Base-by-base conservation (phyloP, 2,797 vertebrate species). In the Tokudaia muenninki region DNA sequence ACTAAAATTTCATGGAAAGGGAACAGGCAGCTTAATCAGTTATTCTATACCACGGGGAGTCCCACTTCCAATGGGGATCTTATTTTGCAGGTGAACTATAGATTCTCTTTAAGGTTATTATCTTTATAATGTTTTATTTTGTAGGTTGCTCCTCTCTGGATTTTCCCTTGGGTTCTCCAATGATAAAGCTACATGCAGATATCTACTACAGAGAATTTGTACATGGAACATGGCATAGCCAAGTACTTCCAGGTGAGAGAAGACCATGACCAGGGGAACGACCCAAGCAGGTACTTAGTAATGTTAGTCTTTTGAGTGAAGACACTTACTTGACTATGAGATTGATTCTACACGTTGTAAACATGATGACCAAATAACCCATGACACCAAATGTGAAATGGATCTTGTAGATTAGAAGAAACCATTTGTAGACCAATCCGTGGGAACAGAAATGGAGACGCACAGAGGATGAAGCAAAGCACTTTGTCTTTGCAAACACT, bases 381-480 rank as follows among this genome's bases (percentile, higher is more conserved):
- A 99, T 92, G 55, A 99, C 98, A 31, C 98, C 98, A 59, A 98
- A 97, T 0, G 98, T 97, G 0, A 99, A 99, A 89, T 98, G 99
- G 97, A 99, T 97, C 97, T 99, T 99, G 97, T 98, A 99, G 98
- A 99, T 99, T 31, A 99, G 82, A 94, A 99, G 98, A 96, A 99
- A 99, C 98, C 98, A 99, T 96, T 99, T 99, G 95, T 99, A 99
- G 34, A 99, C 98, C 98, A 99, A 98, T 92, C 98, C 99, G 97
- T 57, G n/a, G 81, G n/a, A 91, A 59, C 9, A 47, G 86, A 89
- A 94, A 94, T 75, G n/a, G 59, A 63, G 83, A 91, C 75, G 80
- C 31, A 81, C 31, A 84, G 90, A 87, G 52, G 3, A 22, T 57
- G 34, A 90, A 41, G 83, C 34, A 13, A 87, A 78, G 50, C 55